A percentile compares a stretch with the other conserved stretches of the same genome.
Conservation (phyloP, 2,113 vertebrate species). For the Callionymus lyra region DNA sequence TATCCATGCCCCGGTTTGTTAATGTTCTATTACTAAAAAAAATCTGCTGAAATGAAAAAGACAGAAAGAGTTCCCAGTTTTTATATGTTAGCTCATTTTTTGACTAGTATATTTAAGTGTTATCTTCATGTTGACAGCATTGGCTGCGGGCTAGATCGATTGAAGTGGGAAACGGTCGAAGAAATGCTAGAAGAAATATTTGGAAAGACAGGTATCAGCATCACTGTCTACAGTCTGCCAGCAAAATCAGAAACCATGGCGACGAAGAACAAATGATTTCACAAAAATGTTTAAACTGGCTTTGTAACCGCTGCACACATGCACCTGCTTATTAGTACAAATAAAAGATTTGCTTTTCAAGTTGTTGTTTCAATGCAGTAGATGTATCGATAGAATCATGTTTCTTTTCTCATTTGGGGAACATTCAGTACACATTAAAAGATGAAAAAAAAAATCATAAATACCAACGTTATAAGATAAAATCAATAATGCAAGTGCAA, state of each 20-base stretch:
- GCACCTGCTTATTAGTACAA: no score
- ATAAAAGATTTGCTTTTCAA: no score
- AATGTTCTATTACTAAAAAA: not conserved
- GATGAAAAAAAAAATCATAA: no score
- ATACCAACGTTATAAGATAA: no score
- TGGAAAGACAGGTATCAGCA: slow-evolving; percentile 68
- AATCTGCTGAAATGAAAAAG: not conserved
- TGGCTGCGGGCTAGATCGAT: slow-evolving; percentile 84
- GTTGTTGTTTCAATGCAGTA: not conserved
- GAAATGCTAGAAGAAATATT: slow-evolving; percentile 80
- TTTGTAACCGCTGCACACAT: no score
- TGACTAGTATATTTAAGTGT: not conserved
- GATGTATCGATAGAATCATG: no score
- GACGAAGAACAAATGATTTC: slow-evolving; percentile 20
- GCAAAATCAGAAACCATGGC: slow-evolving; percentile 25
- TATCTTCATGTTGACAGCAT: slow-evolving; percentile 67
- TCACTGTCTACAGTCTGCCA: slow-evolving; percentile 80
- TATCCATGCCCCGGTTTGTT: slow-evolving; percentile 87
- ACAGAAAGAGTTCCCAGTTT: not conserved
- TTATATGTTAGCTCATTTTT: not conserved
- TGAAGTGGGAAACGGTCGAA: slow-evolving; percentile 78
- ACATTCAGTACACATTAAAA: no score
- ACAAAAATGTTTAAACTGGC: slow-evolving; percentile 18
- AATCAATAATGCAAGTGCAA: no score
- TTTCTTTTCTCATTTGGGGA: no score